phyloP scores from a whole-genome alignment of 2,797 vertebrate species.

The Coilia nasus region DNA sequence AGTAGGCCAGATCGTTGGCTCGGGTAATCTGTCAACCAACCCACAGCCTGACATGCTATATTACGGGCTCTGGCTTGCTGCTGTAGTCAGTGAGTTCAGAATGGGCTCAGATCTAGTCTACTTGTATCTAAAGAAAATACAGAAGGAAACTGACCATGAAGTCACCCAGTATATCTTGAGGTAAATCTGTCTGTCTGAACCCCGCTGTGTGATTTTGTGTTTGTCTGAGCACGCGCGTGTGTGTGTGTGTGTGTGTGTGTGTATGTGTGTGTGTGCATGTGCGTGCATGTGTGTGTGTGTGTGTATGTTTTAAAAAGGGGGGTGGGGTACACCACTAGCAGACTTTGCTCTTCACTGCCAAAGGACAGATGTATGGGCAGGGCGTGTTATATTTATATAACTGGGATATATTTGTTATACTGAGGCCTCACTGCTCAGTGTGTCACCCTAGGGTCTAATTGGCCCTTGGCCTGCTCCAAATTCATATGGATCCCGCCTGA shows the following conservation, averaged over 20 bases:
- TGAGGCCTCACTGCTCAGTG: constrained; percentile 23
- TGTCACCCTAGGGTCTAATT: background rate
- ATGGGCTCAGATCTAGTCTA: background rate
- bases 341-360: background rate
- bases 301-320: background rate
- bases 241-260: background rate
- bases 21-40: background rate
- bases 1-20: background rate
- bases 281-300: background rate
- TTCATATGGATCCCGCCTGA: constrained; percentile 27
- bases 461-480: constrained; percentile 34
- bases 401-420: constrained; percentile 26
- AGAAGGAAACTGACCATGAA: background rate
- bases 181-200: background rate
- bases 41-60: background rate
- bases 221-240: background rate
- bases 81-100: background rate
- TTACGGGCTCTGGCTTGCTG: background rate
- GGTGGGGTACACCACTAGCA: background rate
- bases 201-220: background rate
- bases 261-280: constrained; percentile 2
- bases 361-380: background rate
- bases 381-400: constrained; percentile 24
- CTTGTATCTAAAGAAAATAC: background rate
- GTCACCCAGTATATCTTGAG: background rate